Conservation (phyloP, 2,797 vertebrate genomes). For the Echeneis naucrates region DNA sequence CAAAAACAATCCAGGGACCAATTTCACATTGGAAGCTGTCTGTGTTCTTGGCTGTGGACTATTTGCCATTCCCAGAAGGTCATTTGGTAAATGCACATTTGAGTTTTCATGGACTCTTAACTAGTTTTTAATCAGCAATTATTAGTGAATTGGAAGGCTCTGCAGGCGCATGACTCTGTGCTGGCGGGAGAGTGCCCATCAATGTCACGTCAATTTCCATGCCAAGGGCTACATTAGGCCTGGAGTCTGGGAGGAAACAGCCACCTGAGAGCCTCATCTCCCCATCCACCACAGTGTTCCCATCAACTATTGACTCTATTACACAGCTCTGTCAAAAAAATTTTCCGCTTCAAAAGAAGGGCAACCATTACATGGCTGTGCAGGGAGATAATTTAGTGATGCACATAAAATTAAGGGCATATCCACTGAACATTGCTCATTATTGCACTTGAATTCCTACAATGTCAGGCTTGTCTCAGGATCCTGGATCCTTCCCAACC, state of each 20-base stretch:
- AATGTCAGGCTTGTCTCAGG: conserved; percentile 56
- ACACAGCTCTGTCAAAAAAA: conserved; percentile 83
- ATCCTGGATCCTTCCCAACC: conserved; percentile 58
- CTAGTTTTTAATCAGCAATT: conserved; percentile 96
- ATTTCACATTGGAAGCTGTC: conserved; percentile 53
- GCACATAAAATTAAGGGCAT: conserved; percentile 79
- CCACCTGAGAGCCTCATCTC: conserved; percentile 82
- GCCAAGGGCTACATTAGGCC: conserved; percentile 74
- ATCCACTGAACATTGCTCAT: conserved; percentile 79
- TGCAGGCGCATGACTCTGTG: conserved; percentile 75
- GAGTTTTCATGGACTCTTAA: conserved; percentile 93
- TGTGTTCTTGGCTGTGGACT: conserved; percentile 65
- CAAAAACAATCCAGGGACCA: conserved; percentile 58
- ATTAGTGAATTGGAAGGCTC: conserved; percentile 88
- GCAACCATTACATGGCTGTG: conserved; percentile 81
- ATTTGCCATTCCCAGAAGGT: conserved; percentile 84
- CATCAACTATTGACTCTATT: conserved; percentile 83
- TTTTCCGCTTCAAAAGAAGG: conserved; percentile 81
- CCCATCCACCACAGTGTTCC: conserved; percentile 74
- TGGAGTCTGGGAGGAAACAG: conserved; percentile 75
- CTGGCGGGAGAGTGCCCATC: conserved; percentile 85
- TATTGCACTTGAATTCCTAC: conserved; percentile 77
- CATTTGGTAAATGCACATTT: conserved; percentile 91
- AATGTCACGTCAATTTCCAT: conserved; percentile 90
- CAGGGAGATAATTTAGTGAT: conserved; percentile 81